Evolutionary conservation across 2,888 invertebrate species (phyloP).

Genomic region (Chironomus tentans): DNA sequence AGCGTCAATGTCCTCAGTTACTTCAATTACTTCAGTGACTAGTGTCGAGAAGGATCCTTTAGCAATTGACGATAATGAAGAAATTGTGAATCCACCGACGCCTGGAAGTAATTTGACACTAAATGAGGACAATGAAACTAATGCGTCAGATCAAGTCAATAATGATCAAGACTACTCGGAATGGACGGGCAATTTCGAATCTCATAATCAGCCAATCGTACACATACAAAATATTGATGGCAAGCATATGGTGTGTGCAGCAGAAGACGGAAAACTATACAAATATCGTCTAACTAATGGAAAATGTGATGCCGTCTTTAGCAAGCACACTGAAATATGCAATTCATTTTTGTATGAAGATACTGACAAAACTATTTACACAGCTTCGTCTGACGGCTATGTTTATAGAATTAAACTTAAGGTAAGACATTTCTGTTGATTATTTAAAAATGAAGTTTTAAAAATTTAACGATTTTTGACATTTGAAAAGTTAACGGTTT

Average conservation of each 20-base stretch:
- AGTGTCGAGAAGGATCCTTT: not conserved
- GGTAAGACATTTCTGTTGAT: constrained; percentile 32
- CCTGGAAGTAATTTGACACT: constrained; percentile 5
- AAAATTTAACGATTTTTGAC: too few relatives aligned
- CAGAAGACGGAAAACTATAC: constrained; percentile 40
- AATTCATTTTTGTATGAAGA: constrained; percentile 30
- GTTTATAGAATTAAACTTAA: constrained; percentile 38
- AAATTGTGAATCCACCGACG: not conserved
- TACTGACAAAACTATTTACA: constrained; percentile 32
- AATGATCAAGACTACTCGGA: constrained; percentile 10
- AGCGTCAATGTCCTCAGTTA: not conserved
- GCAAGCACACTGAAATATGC: constrained; percentile 37
- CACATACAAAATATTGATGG: not conserved
- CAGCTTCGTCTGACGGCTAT: constrained; percentile 40
- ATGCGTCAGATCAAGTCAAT: not conserved
- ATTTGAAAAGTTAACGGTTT: constrained; percentile 31
- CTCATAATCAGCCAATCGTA: constrained; percentile 17
- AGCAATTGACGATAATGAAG: not conserved
- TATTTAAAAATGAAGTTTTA: too few relatives aligned
- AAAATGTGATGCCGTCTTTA: constrained; percentile 35
- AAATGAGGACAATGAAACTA: not conserved
- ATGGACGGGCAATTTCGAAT: constrained; percentile 11
- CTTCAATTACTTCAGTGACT: not conserved
- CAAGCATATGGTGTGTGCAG: constrained; percentile 30
- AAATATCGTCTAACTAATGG: constrained; percentile 36